phyloP scores from a whole-genome alignment of 2,113 vertebrate genomes.

The Hymenochirus boettgeri region DNA sequence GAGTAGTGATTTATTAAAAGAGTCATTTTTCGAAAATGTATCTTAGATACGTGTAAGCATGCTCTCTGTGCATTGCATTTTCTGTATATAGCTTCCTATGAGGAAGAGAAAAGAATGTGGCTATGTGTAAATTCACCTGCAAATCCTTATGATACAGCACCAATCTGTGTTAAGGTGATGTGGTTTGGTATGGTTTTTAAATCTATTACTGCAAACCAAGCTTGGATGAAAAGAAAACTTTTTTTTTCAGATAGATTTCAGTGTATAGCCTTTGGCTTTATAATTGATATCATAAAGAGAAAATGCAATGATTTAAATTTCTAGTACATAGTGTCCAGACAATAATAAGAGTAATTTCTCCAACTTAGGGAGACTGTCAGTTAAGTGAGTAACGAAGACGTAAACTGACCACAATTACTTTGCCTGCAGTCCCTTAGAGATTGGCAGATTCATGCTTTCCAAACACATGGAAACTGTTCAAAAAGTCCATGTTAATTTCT shows the following conservation, averaged over 20 bases:
- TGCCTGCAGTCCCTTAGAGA: slow-evolving; percentile 24
- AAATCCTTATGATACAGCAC: no score
- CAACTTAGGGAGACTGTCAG: slow-evolving; percentile 39
- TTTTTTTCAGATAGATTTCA: not conserved
- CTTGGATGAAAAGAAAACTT: not conserved
- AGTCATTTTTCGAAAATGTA: no score
- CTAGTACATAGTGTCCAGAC: slow-evolving; percentile 47
- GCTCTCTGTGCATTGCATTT: no score
- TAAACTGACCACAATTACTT: slow-evolving; percentile 38
- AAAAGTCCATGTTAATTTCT: slow-evolving; percentile 30
- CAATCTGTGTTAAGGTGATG: no score
- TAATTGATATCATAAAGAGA: slow-evolving; percentile 48
- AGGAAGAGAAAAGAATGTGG: no score
- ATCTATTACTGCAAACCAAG: no score
- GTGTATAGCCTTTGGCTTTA: slow-evolving; percentile 16
- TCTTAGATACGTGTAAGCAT: no score
- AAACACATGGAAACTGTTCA: slow-evolving; percentile 28
- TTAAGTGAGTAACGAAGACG: slow-evolving; percentile 48
- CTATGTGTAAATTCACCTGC: no score
- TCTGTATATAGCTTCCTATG: no score
- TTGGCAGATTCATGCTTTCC: slow-evolving; percentile 28
- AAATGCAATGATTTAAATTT: not conserved
- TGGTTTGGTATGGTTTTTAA: no score
- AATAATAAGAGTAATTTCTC: slow-evolving; percentile 28
- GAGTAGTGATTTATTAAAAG: no score